Percentiles rank a stretch among this genome's conserved stretches.
Evolutionary conservation across 2,797 vertebrate species (phyloP).

Genomic region (Carapus acus): DNA sequence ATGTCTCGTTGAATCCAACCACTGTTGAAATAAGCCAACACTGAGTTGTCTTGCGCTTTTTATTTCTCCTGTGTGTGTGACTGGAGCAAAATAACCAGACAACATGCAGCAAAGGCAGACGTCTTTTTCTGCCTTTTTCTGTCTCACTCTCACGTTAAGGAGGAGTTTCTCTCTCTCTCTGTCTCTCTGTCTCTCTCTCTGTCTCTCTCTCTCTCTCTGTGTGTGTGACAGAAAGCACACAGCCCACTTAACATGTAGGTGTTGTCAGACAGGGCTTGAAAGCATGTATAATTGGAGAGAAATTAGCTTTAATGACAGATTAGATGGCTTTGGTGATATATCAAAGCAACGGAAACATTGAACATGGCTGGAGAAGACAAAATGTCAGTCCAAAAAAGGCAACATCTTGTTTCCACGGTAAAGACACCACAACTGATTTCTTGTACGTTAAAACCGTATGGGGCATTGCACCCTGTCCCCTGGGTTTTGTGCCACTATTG

Average conservation of each 20-base stretch:
- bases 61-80: slow-evolving; percentile 43
- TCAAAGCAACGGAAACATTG: slow-evolving; percentile 6
- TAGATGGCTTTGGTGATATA: slow-evolving; percentile 10
- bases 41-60: slow-evolving; percentile 49
- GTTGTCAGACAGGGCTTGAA: slow-evolving; percentile 21
- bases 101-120: slow-evolving; percentile 28
- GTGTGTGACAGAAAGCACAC: slow-evolving; percentile 24
- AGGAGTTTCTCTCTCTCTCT: slow-evolving; percentile 9
- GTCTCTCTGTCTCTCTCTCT: slow-evolving; percentile 13
- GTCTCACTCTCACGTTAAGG: too few species aligned
- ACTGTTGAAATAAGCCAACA: slow-evolving; percentile 49
- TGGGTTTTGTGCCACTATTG: slow-evolving; percentile 43
- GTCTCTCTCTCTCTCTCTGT: neutral
- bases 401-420: neutral
- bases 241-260: slow-evolving; percentile 23
- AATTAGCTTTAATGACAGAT: slow-evolving; percentile 16
- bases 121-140: slow-evolving; percentile 13
- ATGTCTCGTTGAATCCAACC: slow-evolving; percentile 40
- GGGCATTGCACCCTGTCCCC: too few species aligned
- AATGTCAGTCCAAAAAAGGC: neutral
- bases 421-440: slow-evolving; percentile 15
- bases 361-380: neutral
- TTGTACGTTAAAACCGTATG: slow-evolving; percentile 1
- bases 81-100: slow-evolving; percentile 47
- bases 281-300: slow-evolving; percentile 29